A percentile compares a stretch with the other conserved stretches of the same genome.
Conservation (phyloP, 2,113 vertebrate species). For the Nerophis lumbriciformis region DNA sequence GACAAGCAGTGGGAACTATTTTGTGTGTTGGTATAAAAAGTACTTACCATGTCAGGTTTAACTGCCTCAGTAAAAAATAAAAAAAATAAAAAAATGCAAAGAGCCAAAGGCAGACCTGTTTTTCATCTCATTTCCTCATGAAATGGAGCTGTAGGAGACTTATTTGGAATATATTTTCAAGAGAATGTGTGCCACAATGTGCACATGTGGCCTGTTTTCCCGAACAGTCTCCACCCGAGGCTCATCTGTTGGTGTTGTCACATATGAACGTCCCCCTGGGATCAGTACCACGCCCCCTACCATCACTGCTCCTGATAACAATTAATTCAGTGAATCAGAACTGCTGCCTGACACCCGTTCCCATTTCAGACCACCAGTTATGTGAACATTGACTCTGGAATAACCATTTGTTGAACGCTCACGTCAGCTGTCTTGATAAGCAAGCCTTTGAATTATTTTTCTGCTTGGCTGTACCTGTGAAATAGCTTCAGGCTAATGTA, state of each 20-base stretch:
- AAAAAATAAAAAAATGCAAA: constrained; percentile 1
- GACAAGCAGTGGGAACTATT: constrained; percentile 28
- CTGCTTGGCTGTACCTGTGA: constrained; percentile 70
- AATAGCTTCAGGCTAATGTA: constrained; percentile 70
- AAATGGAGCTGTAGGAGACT: constrained; percentile 4
- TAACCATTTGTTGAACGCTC: constrained; percentile 73
- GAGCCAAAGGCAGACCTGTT: constrained; percentile 9
- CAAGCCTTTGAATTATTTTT: constrained; percentile 72
- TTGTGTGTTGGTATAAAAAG: constrained; percentile 27
- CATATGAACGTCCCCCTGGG: constrained; percentile 31
- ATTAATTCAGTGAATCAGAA: constrained; percentile 59
- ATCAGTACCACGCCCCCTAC: constrained; percentile 15
- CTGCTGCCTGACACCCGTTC: constrained; percentile 53
- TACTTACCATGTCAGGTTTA: constrained; percentile 17
- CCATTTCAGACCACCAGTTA: constrained; percentile 59
- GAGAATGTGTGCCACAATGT: constrained; percentile 3
- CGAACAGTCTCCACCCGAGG: constrained; percentile 9
- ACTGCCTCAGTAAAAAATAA: constrained; percentile 14
- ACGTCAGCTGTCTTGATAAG: constrained; percentile 64
- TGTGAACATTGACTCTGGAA: constrained; percentile 67
- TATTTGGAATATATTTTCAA: neutral
- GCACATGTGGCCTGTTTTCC: constrained; percentile 19
- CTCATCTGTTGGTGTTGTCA: constrained; percentile 35
- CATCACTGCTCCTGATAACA: constrained; percentile 49
- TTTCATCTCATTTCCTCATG: constrained; percentile 8